Conservation (phyloP, 2,888 invertebrate genomes). For the Xylophagus ater region DNA sequence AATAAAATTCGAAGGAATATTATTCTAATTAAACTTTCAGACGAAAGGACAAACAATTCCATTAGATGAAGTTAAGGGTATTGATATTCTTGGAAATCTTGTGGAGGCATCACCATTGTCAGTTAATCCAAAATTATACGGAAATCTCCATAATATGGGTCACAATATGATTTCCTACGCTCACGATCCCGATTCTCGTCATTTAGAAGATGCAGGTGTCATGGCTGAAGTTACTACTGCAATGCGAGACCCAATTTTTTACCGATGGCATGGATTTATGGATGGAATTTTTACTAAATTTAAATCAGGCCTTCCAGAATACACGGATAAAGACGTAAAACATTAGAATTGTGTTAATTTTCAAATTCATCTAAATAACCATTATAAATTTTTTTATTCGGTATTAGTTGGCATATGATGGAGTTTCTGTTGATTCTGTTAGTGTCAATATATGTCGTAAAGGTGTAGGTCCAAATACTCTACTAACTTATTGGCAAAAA, state of each 20-base stretch:
- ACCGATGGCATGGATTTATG: slow-evolving; percentile 71
- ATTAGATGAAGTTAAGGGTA: slow-evolving; percentile 46
- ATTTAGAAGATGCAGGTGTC: slow-evolving; percentile 60
- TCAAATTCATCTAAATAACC: not conserved
- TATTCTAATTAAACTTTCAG: no score
- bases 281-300: slow-evolving; percentile 62
- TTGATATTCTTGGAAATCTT: slow-evolving; percentile 67
- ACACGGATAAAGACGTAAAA: slow-evolving; percentile 43
- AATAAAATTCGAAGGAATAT: not conserved
- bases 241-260: slow-evolving; percentile 79
- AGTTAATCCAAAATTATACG: slow-evolving; percentile 56
- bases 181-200: slow-evolving; percentile 64
- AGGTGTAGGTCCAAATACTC: slow-evolving; percentile 40
- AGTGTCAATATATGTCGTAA: slow-evolving; percentile 22
- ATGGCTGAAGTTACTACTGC: slow-evolving; percentile 74
- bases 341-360: not conserved
- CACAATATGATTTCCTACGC: slow-evolving; percentile 62
- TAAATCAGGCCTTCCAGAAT: slow-evolving; percentile 50
- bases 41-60: slow-evolving; percentile 15
- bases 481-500: slow-evolving; percentile 68
- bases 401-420: slow-evolving; percentile 10
- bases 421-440: slow-evolving; percentile 20
- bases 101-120: slow-evolving; percentile 61
- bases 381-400: not conserved
- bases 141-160: slow-evolving; percentile 72